These are phyloP conservation scores for Tenebrosternarchus preto DNA, from an alignment of 2,113 vertebrate genomes.

Conservation along the genomic window DNA sequence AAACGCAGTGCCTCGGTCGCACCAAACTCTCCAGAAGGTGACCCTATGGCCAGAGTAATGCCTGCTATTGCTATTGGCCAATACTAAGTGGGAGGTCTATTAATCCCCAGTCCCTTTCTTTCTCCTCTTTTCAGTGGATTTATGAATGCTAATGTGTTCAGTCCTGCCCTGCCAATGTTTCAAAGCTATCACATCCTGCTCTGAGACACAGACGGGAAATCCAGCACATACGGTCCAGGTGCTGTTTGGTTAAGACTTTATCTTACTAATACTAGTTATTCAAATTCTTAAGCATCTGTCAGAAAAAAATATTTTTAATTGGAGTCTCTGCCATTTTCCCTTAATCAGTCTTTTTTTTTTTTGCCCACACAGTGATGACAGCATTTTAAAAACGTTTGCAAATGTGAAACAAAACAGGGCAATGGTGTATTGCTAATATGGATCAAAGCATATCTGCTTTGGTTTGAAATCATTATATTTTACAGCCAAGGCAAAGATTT, in stretches of 20 bases:
- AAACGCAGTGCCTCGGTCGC: conserved; percentile 7
- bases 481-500: background rate
- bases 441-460: background rate
- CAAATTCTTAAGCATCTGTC: background rate
- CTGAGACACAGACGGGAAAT: conserved; percentile 14
- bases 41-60: conserved; percentile 27
- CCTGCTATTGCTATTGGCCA: conserved; percentile 25
- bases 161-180: conserved; percentile 67
- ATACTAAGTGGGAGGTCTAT: conserved; percentile 40
- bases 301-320: background rate
- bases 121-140: conserved; percentile 73
- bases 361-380: too few species aligned
- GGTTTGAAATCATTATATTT: background rate
- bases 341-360: background rate
- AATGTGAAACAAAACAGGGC: too few species aligned
- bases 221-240: background rate
- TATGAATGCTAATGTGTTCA: conserved; percentile 79
- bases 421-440: too few species aligned
- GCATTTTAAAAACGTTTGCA: too few species aligned
- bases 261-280: background rate
- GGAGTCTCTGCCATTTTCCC: too few species aligned
- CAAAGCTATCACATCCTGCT: conserved; percentile 19
- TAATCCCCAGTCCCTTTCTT: conserved; percentile 48
- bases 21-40: conserved; percentile 35
- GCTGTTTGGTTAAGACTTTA: background rate